A percentile compares a stretch with the other conserved stretches of the same genome.
phyloP scores from a whole-genome alignment of 2,113 vertebrate species.

The Syngnathus typhle region DNA sequence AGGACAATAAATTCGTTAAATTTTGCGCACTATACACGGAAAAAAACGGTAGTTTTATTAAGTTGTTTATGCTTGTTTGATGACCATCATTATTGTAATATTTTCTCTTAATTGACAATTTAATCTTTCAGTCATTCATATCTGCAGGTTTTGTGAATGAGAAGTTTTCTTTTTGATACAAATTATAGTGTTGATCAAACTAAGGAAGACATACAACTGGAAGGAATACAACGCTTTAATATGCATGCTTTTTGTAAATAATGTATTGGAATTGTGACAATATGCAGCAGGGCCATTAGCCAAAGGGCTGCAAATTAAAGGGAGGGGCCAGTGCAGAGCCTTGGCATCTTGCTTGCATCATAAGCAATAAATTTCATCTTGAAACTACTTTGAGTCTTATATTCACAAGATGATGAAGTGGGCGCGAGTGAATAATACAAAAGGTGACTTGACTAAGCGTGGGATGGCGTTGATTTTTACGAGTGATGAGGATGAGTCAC shows the following conservation, averaged over 20 bases:
- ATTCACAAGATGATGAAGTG: conserved; percentile 25
- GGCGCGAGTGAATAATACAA: conserved; percentile 17
- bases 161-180: conserved; percentile 34
- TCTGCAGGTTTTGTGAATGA: conserved; percentile 4
- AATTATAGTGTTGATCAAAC: conserved; percentile 49
- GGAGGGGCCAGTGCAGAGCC: conserved; percentile 35
- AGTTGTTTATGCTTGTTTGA: neutral
- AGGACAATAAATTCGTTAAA: too few relatives aligned
- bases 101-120: conserved; percentile 14
- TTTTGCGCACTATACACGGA: too few relatives aligned
- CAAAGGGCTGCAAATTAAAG: conserved; percentile 61
- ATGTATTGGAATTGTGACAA: conserved; percentile 66
- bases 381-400: conserved; percentile 24
- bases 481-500: conserved; percentile 30
- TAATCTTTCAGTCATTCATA: neutral
- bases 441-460: conserved; percentile 25
- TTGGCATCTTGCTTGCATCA: conserved; percentile 51
- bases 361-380: conserved; percentile 52
- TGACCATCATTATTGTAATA: neutral
- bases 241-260: conserved; percentile 62
- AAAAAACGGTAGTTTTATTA: too few relatives aligned
- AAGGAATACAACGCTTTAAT: conserved; percentile 51
- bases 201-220: conserved; percentile 38
- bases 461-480: conserved; percentile 26
- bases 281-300: conserved; percentile 56